Base-by-base conservation (phyloP, 1,140 invertebrate species). In the Potamilus streckersoni region DNA sequence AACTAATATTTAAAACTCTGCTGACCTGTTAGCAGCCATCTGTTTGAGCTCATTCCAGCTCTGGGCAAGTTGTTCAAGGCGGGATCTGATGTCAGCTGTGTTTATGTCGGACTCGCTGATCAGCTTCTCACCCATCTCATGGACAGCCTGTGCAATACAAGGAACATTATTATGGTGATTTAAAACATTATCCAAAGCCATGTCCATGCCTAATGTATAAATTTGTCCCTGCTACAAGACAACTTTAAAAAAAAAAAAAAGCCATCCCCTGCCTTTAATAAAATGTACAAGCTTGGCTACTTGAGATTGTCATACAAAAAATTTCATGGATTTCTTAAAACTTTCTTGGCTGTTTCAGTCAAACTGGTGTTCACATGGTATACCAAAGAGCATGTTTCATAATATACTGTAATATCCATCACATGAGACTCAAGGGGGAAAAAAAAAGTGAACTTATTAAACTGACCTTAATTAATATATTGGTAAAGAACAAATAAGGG, bases 31-130 rank as follows among this genome's bases (percentile, higher is more conserved):
- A 1, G 93, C 94, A 15, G 96, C 95, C 86, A 98, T 91, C 81
- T 96, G 93, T 89, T 97, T 97, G 58, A 98, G 90, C 90, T 97
- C 96, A 56, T 94, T 93, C 96, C 97, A 98, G 8, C 96, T 96
- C 84, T 95, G 93, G 75, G 95, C 95, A 17, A 98, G 88, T 1
- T 96, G 93, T 84, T 91, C 82, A 56, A 93, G 85, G 59, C 92
- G 88, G 72, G 91, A 89, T 87, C 98, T 95, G 85, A 99, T 99
- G 91, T 99, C 98, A 0, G 81, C 84, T 14, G 96, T 96, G 31
- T 97, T 97, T 62, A 98, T 91, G 89, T 98, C 98, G n/a, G 96
- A 97, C 5, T 98, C 96, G 82, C 96, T 95, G 95, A 99, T 98
- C 38, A 99, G 91, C 89, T 98, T 96, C 83, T 97, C 95, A 55